Evolutionary conservation across 1,140 invertebrate genomes (phyloP).

Genomic region (Apolygus lucorum): DNA sequence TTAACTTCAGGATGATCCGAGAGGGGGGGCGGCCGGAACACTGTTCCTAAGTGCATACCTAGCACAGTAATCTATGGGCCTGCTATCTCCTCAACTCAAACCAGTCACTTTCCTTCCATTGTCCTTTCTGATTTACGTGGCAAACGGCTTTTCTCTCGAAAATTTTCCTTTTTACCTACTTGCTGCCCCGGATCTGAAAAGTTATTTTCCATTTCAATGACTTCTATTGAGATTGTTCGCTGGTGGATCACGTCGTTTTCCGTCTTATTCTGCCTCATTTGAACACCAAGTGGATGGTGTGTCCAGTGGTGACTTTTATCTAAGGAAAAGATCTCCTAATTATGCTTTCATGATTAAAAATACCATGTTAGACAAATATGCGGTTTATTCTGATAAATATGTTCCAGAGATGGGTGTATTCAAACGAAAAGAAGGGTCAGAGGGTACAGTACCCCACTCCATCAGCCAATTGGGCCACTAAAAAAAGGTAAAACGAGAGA

Average conservation of each 20-base stretch:
- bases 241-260: background rate
- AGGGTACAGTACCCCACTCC: too few species aligned
- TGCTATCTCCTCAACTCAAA: conserved; percentile 21
- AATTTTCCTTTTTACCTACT: conserved; percentile 2
- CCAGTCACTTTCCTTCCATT: conserved; percentile 23
- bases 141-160: conserved; percentile 4
- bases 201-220: background rate
- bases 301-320: too few species aligned
- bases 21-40: conserved; percentile 18
- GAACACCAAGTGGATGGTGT: background rate
- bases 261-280: background rate
- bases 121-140: conserved; percentile 19
- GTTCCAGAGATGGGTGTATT: too few species aligned
- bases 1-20: conserved; percentile 24
- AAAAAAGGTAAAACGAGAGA: too few species aligned
- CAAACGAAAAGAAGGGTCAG: too few species aligned
- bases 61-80: conserved; percentile 19
- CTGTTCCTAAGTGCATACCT: conserved; percentile 27
- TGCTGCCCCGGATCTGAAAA: background rate
- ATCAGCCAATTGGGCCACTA: too few species aligned
- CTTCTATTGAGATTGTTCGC: background rate
- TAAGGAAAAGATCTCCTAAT: too few species aligned
- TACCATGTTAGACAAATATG: too few species aligned
- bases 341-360: too few species aligned
- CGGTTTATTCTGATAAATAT: too few species aligned